phyloP scores from a whole-genome alignment of 1,140 invertebrate genomes.

The Bombus picipes region DNA sequence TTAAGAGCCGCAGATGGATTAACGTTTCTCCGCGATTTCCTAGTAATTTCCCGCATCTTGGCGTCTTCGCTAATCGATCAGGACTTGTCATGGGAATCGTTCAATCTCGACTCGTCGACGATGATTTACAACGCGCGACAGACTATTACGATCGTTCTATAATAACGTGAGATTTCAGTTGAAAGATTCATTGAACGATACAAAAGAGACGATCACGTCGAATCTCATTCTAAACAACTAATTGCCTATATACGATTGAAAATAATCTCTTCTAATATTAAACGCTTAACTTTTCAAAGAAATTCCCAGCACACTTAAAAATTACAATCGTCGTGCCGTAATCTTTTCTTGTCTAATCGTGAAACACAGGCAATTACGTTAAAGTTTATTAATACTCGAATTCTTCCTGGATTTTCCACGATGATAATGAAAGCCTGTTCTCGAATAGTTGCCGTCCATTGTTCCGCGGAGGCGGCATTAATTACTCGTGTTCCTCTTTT shows the following conservation, averaged over 20 bases:
- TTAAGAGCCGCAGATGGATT: background rate
- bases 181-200: background rate
- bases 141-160: background rate
- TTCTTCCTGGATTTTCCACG: background rate
- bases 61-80: background rate
- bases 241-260: background rate
- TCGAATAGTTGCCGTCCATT: background rate
- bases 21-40: background rate
- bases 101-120: background rate
- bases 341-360: background rate
- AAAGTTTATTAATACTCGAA: background rate
- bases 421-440: background rate
- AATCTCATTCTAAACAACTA: background rate
- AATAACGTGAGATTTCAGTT: background rate
- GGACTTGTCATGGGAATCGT: background rate
- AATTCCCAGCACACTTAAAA: background rate
- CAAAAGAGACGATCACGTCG: background rate
- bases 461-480: background rate
- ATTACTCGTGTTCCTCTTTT: slow-evolving; percentile 4
- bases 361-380: background rate
- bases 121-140: background rate
- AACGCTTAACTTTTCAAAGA: background rate
- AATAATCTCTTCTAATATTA: background rate
- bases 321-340: background rate
- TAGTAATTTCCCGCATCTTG: background rate